These are phyloP conservation scores for Philopotamus ludificatus DNA, from an alignment of 1,140 invertebrate genomes.

Conservation along the genomic window DNA sequence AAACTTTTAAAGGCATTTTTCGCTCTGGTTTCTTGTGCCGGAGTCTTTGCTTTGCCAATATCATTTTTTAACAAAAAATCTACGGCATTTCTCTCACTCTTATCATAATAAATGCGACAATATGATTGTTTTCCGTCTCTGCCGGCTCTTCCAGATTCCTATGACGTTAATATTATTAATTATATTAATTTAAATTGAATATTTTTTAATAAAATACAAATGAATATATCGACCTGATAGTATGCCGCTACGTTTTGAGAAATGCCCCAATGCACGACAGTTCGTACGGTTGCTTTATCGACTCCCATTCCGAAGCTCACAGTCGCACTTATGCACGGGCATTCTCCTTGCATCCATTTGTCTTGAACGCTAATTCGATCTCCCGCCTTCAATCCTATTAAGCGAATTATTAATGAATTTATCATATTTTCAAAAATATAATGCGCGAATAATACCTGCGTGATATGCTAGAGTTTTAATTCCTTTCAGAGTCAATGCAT, in stretches of 20 bases:
- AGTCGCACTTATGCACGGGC: conserved; percentile 85
- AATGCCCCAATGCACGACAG: conserved; percentile 88
- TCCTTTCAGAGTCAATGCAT: conserved; percentile 65
- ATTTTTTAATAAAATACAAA: neutral
- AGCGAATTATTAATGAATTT: neutral
- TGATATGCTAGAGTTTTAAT: conserved; percentile 71
- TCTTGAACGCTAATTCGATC: conserved; percentile 71
- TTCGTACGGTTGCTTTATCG: conserved; percentile 89
- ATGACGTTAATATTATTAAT: neutral
- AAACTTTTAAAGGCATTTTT: conserved; percentile 69
- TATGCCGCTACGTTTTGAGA: conserved; percentile 81
- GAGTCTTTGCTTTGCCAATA: conserved; percentile 57
- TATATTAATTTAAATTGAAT: too few relatives aligned
- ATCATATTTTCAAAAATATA: neutral
- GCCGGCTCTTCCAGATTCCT: conserved; percentile 86
- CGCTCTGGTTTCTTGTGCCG: conserved; percentile 58
- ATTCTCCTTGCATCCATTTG: conserved; percentile 75
- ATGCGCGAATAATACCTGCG: conserved; percentile 52
- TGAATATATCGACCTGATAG: conserved; percentile 70
- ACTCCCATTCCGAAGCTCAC: conserved; percentile 99
- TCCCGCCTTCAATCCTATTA: conserved; percentile 61
- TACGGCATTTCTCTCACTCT: conserved; percentile 74
- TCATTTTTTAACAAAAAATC: conserved; percentile 76
- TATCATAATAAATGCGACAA: conserved; percentile 92
- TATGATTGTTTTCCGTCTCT: conserved; percentile 80